phyloP scores from a whole-genome alignment of 2,113 vertebrate genomes.

The Gorsachius goisagi region DNA sequence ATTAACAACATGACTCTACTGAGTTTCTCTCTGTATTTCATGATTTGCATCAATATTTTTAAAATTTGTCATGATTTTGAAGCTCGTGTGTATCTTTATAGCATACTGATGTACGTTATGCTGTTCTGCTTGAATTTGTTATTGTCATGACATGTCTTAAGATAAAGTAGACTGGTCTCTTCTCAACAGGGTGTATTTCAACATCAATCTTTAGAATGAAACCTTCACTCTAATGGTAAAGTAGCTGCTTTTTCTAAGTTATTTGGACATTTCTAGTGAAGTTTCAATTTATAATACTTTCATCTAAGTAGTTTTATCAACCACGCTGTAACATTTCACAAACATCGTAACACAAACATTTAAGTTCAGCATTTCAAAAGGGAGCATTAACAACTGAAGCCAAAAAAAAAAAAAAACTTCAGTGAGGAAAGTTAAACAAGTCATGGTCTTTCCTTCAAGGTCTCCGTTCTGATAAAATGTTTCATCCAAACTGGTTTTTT shows the following conservation, averaged over 20 bases:
- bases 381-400: not conserved
- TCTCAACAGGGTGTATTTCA: not conserved
- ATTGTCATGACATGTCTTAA: not conserved
- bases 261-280: not conserved
- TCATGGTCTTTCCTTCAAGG: not conserved
- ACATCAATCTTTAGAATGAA: not conserved
- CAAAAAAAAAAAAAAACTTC: not conserved
- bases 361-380: not conserved
- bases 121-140: not conserved
- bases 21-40: not conserved
- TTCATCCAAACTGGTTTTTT: not conserved
- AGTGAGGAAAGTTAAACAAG: not conserved
- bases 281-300: not conserved
- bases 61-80: not conserved
- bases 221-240: not conserved
- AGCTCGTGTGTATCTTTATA: not conserved
- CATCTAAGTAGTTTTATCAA: not conserved
- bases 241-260: not conserved
- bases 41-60: not conserved
- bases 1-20: not conserved
- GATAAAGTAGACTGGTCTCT: not conserved
- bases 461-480: not conserved
- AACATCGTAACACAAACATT: not conserved
- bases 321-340: not conserved
- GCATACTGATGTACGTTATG: not conserved